phyloP scores from a whole-genome alignment of 2,888 invertebrate genomes.

The Pterostichus madidus region DNA sequence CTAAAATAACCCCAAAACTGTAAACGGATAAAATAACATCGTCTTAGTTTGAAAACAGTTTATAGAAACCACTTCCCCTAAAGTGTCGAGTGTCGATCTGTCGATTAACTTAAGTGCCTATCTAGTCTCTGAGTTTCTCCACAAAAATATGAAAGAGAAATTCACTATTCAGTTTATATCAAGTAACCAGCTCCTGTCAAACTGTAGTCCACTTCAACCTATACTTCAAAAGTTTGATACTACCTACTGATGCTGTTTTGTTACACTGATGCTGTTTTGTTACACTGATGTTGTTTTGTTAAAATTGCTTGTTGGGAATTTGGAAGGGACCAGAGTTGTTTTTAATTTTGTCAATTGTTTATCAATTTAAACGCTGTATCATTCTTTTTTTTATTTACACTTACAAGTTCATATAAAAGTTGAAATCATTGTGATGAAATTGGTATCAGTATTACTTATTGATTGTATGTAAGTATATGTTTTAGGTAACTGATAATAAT shows the following conservation, averaged over 20 bases:
- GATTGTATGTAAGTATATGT: no score
- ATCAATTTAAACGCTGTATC: no score
- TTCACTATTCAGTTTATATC: neutral
- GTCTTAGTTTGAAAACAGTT: neutral
- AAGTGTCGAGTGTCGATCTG: neutral
- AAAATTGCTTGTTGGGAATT: no score
- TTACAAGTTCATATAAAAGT: no score
- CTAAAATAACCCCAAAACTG: neutral
- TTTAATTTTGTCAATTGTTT: no score
- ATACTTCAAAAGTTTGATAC: neutral
- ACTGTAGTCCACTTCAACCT: neutral
- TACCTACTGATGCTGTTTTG: neutral
- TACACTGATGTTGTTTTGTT: no score
- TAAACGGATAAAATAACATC: constrained; percentile 14
- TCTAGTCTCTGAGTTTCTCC: neutral
- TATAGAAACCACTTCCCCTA: constrained; percentile 6
- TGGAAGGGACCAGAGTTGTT: no score
- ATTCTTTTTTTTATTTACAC: no score
- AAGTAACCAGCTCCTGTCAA: constrained; percentile 9
- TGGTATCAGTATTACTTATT: no score
- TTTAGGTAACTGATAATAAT: no score
- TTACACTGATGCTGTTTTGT: no score
- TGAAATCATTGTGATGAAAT: no score
- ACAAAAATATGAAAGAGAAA: constrained; percentile 1
- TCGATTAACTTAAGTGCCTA: constrained; percentile 2